These are phyloP conservation scores for Zaprionus kolodkinae DNA, from an alignment of 1,140 invertebrate genomes.

Conservation along the genomic window DNA sequence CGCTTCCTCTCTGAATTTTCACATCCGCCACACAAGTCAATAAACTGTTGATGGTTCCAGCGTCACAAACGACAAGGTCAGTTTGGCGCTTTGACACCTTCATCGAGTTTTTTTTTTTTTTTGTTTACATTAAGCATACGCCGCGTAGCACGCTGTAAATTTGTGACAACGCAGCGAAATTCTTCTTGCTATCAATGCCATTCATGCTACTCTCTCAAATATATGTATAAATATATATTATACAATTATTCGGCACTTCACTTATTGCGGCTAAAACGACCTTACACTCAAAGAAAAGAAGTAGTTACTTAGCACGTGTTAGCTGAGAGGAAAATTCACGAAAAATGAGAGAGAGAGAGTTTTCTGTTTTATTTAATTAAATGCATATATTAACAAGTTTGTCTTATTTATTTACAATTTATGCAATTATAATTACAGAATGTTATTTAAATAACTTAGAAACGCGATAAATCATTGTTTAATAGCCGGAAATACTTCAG, in stretches of 20 bases:
- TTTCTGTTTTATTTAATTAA: neutral
- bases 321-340: neutral
- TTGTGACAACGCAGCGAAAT: conserved; percentile 31
- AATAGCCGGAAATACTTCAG: neutral
- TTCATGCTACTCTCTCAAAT: conserved; percentile 4
- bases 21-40: conserved; percentile 67
- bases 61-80: conserved; percentile 24
- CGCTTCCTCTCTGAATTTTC: conserved; percentile 34
- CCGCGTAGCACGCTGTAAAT: conserved; percentile 31
- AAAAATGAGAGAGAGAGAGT: neutral
- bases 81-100: conserved; percentile 41
- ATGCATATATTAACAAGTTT: neutral
- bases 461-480: neutral
- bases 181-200: conserved; percentile 57
- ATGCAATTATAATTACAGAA: neutral
- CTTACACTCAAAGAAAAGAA: conserved; percentile 36
- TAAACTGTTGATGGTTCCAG: conserved; percentile 22
- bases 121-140: conserved; percentile 66
- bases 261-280: conserved; percentile 42
- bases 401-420: neutral
- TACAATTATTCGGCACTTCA: conserved; percentile 36
- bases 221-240: neutral
- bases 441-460: neutral
- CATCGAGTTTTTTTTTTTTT: conserved; percentile 47
- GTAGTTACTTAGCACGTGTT: neutral